Evolutionary conservation across 1,140 invertebrate species (phyloP), one percentile per base, ranked within the genome.

Genomic region (Halesus radiatus): DNA sequence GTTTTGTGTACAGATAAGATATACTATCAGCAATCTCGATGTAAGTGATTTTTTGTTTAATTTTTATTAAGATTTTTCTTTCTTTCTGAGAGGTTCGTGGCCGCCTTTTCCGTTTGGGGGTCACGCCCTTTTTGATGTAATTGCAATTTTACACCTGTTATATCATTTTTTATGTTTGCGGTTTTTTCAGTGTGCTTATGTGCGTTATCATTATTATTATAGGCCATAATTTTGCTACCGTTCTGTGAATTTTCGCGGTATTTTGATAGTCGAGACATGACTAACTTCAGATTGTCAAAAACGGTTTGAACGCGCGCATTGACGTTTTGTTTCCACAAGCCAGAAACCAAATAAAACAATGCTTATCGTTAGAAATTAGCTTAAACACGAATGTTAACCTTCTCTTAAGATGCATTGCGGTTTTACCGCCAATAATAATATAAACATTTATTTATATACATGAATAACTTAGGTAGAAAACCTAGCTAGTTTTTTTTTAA

Each of bases 51-150:
- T 79, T 74, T 74, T 58, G 16, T 68, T 10, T 64, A 15, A 76
- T 64, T 76, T 60, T 26, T 50, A 20, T 22, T 20, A 50, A 8
- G 60, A 32, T 68, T 68, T 66, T 66, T 32, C 20, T 10, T 50
- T 64, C 23, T 26, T 22, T 50, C 10, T 29, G 22, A 64, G 20
- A 29, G 50, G 64, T 68, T 70, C 26, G 37, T 68, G n/a, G 20
- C 64, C 76, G 54, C 58, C 22, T 56, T 22, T 75, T 45, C 13
- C 16, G 60, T 32, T 23, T 18, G 3, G 18, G 76, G 70, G 78
- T 79, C 78, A 79, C 78, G 78, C 78, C 78, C 78, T 79, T 75
- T 79, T 79, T 79, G 56, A 23, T 74, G 66, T 73, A 45, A 74
- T 64, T 79, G 53, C 32, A 74, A 74, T 74, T 74, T 78, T 78